These are phyloP conservation scores for Chiroxiphia lanceolata DNA, from an alignment of 2,797 vertebrate genomes.

Conservation along the genomic window DNA sequence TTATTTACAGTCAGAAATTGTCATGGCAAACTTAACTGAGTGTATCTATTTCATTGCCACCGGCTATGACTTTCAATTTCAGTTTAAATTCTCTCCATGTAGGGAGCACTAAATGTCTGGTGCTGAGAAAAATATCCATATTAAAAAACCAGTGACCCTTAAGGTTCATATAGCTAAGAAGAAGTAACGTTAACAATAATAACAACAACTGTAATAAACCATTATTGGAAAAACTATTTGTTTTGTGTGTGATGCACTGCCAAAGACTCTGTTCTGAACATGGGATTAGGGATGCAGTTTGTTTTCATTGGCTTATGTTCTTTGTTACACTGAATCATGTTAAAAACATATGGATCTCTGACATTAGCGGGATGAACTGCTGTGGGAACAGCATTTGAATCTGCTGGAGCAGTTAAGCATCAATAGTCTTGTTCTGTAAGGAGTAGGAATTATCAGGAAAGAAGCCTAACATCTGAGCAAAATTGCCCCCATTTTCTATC, in stretches of 20 bases:
- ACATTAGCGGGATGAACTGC: not conserved
- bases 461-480: not conserved
- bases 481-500: rapidly evolving
- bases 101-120: not conserved
- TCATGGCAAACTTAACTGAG: not conserved
- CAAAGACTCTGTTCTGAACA: not conserved
- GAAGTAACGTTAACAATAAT: not conserved
- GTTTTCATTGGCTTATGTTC: not conserved
- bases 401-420: not conserved
- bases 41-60: not conserved
- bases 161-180: not conserved
- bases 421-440: not conserved
- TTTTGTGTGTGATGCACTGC: not conserved
- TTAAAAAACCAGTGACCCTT: not conserved
- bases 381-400: not conserved
- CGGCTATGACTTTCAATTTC: not conserved
- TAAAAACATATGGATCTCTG: not conserved
- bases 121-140: not conserved
- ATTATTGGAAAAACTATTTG: not conserved
- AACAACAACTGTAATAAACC: rapidly evolving
- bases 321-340: not conserved
- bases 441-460: not conserved
- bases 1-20: not conserved
- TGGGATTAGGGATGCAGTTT: not conserved
- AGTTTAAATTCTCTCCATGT: not conserved